Percentiles rank a stretch among this genome's conserved stretches.
phyloP scores from a whole-genome alignment of 2,113 vertebrate species.

The Drymodes brunneopygia region DNA sequence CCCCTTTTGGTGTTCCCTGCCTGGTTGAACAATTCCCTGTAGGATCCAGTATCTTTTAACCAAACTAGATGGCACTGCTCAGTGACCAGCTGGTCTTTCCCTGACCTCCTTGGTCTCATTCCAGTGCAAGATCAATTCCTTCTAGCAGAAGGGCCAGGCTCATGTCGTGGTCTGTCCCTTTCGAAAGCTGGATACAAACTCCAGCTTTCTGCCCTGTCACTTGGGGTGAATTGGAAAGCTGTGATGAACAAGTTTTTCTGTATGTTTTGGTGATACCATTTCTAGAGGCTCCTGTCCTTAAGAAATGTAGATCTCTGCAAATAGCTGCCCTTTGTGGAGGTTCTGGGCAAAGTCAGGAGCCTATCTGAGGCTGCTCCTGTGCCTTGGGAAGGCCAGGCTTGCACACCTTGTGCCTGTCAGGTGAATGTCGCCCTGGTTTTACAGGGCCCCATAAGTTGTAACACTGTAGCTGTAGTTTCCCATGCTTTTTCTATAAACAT shows the following conservation, averaged over 20 bases:
- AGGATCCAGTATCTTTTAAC: not conserved
- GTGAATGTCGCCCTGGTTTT: too few species aligned
- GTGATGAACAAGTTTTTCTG: not conserved
- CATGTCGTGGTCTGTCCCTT: not conserved
- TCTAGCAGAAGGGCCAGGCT: constrained; percentile 61
- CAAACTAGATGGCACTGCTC: constrained; percentile 39
- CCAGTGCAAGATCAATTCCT: constrained; percentile 50
- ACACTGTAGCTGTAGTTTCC: too few species aligned
- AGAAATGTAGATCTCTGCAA: not conserved
- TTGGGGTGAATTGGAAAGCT: not conserved
- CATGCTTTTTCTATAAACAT: too few species aligned
- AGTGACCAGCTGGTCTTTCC: constrained; percentile 52
- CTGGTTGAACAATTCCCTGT: rapidly evolving
- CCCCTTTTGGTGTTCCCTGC: not conserved
- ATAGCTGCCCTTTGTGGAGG: not conserved
- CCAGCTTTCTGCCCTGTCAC: not conserved
- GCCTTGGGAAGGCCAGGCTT: rapidly evolving
- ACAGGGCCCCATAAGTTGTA: too few species aligned
- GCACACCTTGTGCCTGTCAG: rapidly evolving
- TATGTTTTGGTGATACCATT: not conserved
- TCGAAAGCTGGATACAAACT: constrained; percentile 43
- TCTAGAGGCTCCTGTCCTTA: not conserved
- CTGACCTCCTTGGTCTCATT: constrained; percentile 47
- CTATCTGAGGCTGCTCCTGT: not conserved
- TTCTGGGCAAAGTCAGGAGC: not conserved